phyloP scores from a whole-genome alignment of 2,888 invertebrate species.

The Saturnia japonica region DNA sequence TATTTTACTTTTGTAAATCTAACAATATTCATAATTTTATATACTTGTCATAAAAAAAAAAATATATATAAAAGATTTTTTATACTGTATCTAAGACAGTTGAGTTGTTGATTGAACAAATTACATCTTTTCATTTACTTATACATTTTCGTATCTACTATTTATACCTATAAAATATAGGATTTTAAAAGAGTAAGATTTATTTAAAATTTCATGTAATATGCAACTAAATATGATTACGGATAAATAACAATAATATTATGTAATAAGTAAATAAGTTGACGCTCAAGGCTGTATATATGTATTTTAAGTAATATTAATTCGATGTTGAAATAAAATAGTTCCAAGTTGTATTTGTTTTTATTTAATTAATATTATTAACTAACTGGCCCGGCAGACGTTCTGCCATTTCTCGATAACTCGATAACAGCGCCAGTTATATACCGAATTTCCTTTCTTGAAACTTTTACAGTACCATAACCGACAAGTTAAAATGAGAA shows the following conservation, averaged over 20 bases:
- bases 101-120: not conserved
- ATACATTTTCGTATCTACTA: not conserved
- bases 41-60: too few relatives aligned
- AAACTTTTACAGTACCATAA: too few relatives aligned
- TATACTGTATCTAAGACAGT: too few relatives aligned
- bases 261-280: conserved; percentile 42
- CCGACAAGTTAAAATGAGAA: too few relatives aligned
- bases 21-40: too few relatives aligned
- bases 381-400: not conserved
- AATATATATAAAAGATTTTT: too few relatives aligned
- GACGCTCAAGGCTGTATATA: conserved; percentile 71
- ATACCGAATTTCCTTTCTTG: too few relatives aligned
- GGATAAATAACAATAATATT: not conserved
- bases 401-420: not conserved
- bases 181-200: too few relatives aligned
- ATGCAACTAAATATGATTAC: not conserved
- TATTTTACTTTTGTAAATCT: too few relatives aligned
- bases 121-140: not conserved
- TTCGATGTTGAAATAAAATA: conserved; percentile 79
- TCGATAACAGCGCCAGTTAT: too few relatives aligned
- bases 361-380: conserved; percentile 44
- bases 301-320: conserved; percentile 57
- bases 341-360: conserved; percentile 71
- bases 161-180: not conserved
- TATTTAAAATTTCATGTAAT: not conserved